A percentile compares a stretch with the other conserved stretches of the same genome.
These are phyloP conservation scores for Alouatta palliata DNA, from an alignment of 2,113 vertebrate genomes.

Conservation along the genomic window DNA sequence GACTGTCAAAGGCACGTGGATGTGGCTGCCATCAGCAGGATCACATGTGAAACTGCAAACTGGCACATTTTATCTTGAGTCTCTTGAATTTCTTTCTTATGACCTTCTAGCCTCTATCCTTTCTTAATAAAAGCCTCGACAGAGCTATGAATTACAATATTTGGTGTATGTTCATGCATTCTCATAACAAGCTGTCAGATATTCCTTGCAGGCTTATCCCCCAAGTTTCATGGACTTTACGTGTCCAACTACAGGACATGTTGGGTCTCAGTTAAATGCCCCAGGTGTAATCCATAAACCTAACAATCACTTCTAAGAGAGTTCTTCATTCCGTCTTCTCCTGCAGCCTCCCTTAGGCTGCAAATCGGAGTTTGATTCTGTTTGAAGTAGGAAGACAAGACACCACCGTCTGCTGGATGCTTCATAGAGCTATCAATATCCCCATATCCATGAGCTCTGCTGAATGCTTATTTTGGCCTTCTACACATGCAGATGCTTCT, in stretches of 20 bases:
- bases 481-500: not conserved
- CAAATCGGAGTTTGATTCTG: not conserved
- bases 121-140: not conserved
- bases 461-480: not conserved
- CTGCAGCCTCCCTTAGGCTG: not conserved
- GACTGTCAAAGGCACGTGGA: not conserved
- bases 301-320: not conserved
- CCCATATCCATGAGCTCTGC: not conserved
- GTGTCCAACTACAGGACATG: not conserved
- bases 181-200: not conserved
- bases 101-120: not conserved
- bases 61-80: not conserved
- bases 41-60: not conserved
- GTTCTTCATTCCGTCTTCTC: not conserved
- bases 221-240: not conserved
- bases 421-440: not conserved
- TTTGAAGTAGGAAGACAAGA: not conserved
- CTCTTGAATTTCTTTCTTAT: conserved; percentile 1
- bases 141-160: not conserved
- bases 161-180: not conserved
- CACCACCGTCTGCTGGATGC: not conserved
- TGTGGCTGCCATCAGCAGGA: not conserved
- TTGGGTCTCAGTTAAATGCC: not conserved
- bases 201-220: not conserved
- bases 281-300: not conserved